phyloP scores from a whole-genome alignment of 1,140 invertebrate genomes.

The Ooceraea biroi region DNA sequence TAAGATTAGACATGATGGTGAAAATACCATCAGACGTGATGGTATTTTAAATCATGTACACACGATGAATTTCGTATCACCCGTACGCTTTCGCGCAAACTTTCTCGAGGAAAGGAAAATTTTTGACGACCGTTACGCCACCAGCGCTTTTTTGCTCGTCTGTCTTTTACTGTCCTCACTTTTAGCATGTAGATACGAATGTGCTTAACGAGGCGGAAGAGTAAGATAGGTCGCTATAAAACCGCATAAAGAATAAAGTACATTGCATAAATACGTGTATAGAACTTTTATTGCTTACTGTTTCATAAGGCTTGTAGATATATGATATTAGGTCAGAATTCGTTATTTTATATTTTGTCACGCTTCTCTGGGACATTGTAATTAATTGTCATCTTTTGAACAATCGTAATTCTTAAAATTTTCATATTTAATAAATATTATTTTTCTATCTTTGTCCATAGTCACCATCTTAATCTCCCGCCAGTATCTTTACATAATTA shows the following conservation, averaged over 20 bases:
- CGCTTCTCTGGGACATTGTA: neutral
- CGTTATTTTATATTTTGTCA: neutral
- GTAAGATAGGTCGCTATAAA: neutral
- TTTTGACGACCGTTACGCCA: neutral
- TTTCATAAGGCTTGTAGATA: neutral
- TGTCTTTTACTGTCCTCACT: neutral
- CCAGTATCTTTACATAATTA: neutral
- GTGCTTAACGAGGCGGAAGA: slow-evolving; percentile 17
- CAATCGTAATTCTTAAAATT: neutral
- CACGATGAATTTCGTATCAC: slow-evolving; percentile 5
- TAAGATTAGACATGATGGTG: slow-evolving; percentile 1
- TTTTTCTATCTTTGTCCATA: neutral
- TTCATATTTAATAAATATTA: neutral
- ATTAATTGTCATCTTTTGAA: neutral
- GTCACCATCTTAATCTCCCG: slow-evolving; percentile 8
- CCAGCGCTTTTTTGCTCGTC: neutral
- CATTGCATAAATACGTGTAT: neutral
- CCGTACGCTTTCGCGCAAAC: neutral
- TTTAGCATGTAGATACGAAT: slow-evolving; percentile 7
- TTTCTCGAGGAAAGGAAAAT: slow-evolving; percentile 20
- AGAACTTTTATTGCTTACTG: slow-evolving; percentile 22
- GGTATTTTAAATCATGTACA: neutral
- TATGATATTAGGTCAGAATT: slow-evolving; percentile 20
- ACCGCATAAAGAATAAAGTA: neutral
- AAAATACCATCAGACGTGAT: too few species aligned